Evolutionary conservation across 2,113 vertebrate species (phyloP), one percentile per base, ranked within the genome.

Genomic region (Dromaius novaehollandiae): DNA sequence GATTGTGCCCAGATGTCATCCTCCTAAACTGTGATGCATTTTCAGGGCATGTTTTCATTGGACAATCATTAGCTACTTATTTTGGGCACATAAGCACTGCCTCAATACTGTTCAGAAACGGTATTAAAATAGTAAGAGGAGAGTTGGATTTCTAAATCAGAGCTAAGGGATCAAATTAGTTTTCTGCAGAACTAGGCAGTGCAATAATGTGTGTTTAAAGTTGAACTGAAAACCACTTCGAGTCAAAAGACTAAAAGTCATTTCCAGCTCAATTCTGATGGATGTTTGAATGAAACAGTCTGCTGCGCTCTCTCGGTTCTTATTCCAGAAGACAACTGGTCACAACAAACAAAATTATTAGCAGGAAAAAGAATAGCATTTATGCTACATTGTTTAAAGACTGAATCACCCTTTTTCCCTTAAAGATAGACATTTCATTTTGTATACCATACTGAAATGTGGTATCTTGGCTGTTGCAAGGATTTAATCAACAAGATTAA

Each of bases 91-190:
- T 44, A 50, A 66, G n/a, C 56, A 75, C 15, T 40, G 55, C 1
- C 10, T 71, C 63, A 74, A 3, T 91, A 64, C 25, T 44, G 69
- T 90, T 94, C 73, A 84, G 63, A 93, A 97, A 68, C 28, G 63
- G 64, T 74, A 63, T 17, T 38, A 48, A 90, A 94, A 91, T 88
- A 75, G 2, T 91, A 88, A 86, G 93, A 74, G 26, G 36, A 51
- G n/a, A 36, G 53, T 22, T 19, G 55, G 36, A 56, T 75, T 55
- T 38, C 55, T 65, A 48, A 40, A 65, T 58, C 34, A 69, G 63
- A 94, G 94, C 83, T 55, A 88, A 88, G 80, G 87, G 88, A 97
- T 96, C 94, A 97, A 89, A 93, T 82, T 13, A 50, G 65, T 83
- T 70, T 84, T 90, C n/a, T 88, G 64, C 61, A 68, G 85, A 88